These are phyloP conservation scores for Phasianus colchicus DNA, from an alignment of 2,113 vertebrate species.

Conservation along the genomic window DNA sequence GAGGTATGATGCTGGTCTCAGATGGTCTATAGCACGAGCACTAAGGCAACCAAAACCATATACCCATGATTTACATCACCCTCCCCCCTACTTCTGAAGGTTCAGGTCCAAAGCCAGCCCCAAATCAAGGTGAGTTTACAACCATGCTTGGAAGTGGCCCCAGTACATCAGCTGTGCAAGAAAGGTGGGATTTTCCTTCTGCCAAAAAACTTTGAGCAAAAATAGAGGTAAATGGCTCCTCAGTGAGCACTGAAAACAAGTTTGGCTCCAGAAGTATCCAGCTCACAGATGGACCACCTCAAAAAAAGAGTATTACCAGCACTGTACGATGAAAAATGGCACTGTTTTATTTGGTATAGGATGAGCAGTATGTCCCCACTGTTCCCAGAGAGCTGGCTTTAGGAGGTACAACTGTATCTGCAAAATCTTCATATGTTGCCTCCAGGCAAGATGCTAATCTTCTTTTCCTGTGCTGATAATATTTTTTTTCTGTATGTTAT, in stretches of 20 bases:
- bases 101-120: neutral
- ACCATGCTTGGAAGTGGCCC: neutral
- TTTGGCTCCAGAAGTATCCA: neutral
- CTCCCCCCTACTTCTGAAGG: neutral
- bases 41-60: neutral
- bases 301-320: neutral
- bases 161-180: neutral
- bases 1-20: neutral
- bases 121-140: rapidly evolving
- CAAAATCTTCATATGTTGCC: neutral
- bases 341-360: neutral
- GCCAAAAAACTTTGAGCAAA: neutral
- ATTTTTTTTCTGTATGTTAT: neutral
- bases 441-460: conserved; percentile 7
- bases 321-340: neutral
- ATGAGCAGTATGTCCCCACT: neutral
- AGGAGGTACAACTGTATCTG: neutral
- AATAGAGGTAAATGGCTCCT: neutral
- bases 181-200: neutral
- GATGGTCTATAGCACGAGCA: rapidly evolving
- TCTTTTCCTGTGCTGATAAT: neutral
- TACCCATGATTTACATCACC: neutral
- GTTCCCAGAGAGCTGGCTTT: neutral
- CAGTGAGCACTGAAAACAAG: neutral
- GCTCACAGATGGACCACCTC: neutral